A percentile compares a stretch with the other conserved stretches of the same genome.
phyloP scores from a whole-genome alignment of 2,888 invertebrate species.

The Sympetrum striolatum region DNA sequence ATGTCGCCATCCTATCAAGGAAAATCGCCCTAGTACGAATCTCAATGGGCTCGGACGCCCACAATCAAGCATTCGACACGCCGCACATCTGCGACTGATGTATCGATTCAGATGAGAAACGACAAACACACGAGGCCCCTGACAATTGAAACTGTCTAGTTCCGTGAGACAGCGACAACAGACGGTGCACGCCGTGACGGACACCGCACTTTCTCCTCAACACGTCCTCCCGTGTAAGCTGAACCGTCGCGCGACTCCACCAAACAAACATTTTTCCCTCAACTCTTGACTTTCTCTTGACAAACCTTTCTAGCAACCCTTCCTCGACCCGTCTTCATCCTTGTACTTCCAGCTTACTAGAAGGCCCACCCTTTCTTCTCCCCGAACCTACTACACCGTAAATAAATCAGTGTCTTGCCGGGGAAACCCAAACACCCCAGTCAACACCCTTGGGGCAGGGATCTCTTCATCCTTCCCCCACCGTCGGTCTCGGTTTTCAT shows the following conservation, averaged over 20 bases:
- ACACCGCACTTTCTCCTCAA: background rate
- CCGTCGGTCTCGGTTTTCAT: background rate
- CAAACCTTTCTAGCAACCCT: background rate
- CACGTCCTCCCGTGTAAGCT: background rate
- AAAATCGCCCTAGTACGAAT: no score
- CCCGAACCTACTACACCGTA: background rate
- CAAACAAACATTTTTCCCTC: background rate
- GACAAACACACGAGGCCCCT: background rate
- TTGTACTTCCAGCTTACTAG: background rate
- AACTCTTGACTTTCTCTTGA: background rate
- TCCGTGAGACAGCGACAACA: background rate
- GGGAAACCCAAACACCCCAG: background rate
- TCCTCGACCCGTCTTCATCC: background rate
- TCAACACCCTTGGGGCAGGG: background rate
- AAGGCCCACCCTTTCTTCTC: background rate
- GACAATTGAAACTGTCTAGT: background rate
- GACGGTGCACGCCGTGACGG: background rate
- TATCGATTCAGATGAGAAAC: background rate
- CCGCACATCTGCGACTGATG: background rate
- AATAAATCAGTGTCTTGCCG: background rate
- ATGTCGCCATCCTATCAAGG: background rate
- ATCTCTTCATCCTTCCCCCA: background rate
- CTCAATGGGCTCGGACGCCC: background rate
- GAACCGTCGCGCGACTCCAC: background rate
- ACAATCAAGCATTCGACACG: background rate